Evolutionary conservation across 2,113 vertebrate genomes (phyloP).

Genomic region (Prinia subflava): DNA sequence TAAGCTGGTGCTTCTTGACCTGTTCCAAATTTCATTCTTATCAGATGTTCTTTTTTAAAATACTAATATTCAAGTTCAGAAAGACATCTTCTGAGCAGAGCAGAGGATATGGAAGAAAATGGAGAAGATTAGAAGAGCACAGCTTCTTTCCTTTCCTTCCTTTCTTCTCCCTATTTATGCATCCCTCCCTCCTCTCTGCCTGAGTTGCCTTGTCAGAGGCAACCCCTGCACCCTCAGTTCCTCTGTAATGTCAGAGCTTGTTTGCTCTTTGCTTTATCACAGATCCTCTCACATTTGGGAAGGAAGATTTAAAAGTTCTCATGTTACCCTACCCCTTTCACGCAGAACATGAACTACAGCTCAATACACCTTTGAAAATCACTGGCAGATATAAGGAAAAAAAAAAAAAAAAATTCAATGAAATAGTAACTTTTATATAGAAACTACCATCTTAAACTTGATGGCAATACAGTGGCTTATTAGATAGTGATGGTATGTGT

Average conservation of each 20-base stretch:
- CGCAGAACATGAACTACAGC: neutral
- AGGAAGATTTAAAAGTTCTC: neutral
- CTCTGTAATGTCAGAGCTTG: rapidly evolving
- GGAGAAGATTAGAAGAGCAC: neutral
- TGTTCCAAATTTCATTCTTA: neutral
- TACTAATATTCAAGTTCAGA: neutral
- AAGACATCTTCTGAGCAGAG: neutral
- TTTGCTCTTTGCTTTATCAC: neutral
- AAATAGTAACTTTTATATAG: neutral
- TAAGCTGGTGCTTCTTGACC: neutral
- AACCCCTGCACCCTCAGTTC: neutral
- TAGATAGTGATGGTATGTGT: neutral
- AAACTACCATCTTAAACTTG: neutral
- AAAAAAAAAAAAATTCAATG: neutral
- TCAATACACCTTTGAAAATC: neutral
- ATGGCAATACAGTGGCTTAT: neutral
- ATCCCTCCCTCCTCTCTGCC: neutral
- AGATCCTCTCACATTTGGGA: neutral
- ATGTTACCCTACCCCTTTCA: neutral
- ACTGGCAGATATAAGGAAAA: neutral
- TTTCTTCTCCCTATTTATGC: neutral
- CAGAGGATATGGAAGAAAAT: neutral
- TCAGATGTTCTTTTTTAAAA: neutral
- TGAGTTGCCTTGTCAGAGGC: neutral
- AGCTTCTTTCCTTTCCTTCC: neutral